phyloP scores from a whole-genome alignment of 1,140 invertebrate genomes.

The Lepidurus couesii region DNA sequence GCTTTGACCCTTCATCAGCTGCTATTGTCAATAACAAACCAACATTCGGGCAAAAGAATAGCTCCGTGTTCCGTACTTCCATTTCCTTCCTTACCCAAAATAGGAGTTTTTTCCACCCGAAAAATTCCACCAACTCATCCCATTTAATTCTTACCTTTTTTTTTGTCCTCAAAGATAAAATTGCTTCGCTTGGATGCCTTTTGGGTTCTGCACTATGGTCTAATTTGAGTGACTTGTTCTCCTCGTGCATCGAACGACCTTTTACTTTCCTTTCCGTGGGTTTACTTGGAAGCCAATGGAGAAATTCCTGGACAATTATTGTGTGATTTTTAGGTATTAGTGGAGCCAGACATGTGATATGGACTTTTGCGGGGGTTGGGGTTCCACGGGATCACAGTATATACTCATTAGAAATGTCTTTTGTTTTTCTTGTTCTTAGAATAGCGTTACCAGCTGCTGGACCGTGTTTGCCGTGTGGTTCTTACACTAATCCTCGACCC shows the following conservation, averaged over 20 bases:
- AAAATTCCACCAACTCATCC: background rate
- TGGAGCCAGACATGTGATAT: background rate
- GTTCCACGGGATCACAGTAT: background rate
- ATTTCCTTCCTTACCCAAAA: background rate
- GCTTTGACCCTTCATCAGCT: slow-evolving; percentile 10
- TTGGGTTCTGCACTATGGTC: background rate
- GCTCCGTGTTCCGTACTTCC: background rate
- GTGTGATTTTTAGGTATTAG: background rate
- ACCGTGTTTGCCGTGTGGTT: background rate
- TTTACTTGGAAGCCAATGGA: background rate
- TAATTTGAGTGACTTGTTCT: slow-evolving; percentile 1
- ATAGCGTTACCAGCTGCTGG: slow-evolving; percentile 7
- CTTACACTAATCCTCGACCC: background rate
- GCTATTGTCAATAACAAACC: slow-evolving; percentile 1
- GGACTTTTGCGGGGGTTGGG: background rate
- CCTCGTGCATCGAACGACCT: background rate
- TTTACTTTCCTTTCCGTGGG: background rate
- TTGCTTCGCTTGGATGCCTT: background rate
- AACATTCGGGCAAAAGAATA: background rate
- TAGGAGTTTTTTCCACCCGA: background rate
- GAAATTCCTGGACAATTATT: background rate
- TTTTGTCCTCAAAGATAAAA: background rate
- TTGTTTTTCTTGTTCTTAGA: background rate
- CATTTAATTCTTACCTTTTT: background rate
- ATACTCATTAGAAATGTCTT: background rate